phyloP scores from a whole-genome alignment of 2,888 invertebrate species.

The Amphipoea oculea region DNA sequence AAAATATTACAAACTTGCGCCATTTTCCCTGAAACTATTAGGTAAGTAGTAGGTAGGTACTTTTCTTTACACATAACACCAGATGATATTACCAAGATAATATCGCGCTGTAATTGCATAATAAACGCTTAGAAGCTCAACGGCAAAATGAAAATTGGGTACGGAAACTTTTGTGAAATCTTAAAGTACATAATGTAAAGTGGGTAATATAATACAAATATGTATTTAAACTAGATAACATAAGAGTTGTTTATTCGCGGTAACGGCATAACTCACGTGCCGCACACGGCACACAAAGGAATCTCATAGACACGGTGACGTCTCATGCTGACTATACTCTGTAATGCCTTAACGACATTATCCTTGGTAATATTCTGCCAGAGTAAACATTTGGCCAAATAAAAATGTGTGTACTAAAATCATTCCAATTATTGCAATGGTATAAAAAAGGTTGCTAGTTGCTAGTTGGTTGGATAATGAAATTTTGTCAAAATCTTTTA shows the following conservation, averaged over 20 bases:
- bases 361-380: no score
- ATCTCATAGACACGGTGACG: neutral
- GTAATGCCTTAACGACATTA: neutral
- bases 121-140: neutral
- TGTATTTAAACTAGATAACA: no score
- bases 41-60: no score
- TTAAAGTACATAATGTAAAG: neutral
- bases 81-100: neutral
- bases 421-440: no score
- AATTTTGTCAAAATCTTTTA: no score
- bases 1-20: neutral
- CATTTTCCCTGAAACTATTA: neutral
- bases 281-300: neutral
- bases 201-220: neutral
- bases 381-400: no score
- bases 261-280: conserved; percentile 19
- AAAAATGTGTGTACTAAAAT: no score
- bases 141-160: neutral
- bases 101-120: neutral
- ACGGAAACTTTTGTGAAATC: neutral
- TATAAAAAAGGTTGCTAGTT: no score
- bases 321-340: conserved; percentile 17
- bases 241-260: conserved; percentile 2
- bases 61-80: neutral
- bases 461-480: no score